Base-by-base conservation (phyloP, 2,888 invertebrate genomes). In the Diogma glabrata region DNA sequence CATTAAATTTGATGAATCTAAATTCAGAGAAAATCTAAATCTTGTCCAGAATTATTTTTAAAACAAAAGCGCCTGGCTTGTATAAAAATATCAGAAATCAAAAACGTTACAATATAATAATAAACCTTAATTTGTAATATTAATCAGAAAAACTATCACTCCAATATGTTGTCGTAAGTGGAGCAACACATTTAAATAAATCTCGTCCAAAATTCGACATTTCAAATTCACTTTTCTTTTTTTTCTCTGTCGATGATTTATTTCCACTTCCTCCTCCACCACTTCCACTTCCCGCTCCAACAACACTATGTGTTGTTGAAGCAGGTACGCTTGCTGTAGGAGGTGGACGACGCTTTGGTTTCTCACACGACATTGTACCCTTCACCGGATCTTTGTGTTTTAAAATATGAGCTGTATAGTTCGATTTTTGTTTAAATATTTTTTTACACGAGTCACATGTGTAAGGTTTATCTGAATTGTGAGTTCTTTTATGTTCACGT, bases 401-500 rank as follows among this genome's bases (percentile, higher is more conserved):
- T 28, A 67, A 66, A 57, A 71, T 59, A 57, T 73, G 73, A 19
- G 67, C 61, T 53, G 69, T 66, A 52, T 69, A 65, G 53, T 71
- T 69, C 24, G 67, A 63, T 40, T 65, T 66, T 52, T 72, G 67
- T 52, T 72, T 69, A 54, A 73, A 73, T 49, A 64, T 60, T 49
- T 67, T 67, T 26, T 66, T 65, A 58, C 73, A 73, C 4, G 70
- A 63, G 48, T 65, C 62, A 51, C 73, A 73, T 6, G 60, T 61
- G 54, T 67, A 63, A 48, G 70, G 64, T 30, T 64, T 64, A 28
- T 65, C 62, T 8, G 61, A 67, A 5, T 60, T 63, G 55, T 76
- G 76, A 9, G 66, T 67, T 51, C 73, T 72, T 49, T 71, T 66
- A 56, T 77, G 77, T 55, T 73, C 65, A 40, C 72, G 70, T 20